These are phyloP conservation scores for Teleogryllus oceanicus DNA, from an alignment of 2,888 invertebrate species.

Conservation along the genomic window DNA sequence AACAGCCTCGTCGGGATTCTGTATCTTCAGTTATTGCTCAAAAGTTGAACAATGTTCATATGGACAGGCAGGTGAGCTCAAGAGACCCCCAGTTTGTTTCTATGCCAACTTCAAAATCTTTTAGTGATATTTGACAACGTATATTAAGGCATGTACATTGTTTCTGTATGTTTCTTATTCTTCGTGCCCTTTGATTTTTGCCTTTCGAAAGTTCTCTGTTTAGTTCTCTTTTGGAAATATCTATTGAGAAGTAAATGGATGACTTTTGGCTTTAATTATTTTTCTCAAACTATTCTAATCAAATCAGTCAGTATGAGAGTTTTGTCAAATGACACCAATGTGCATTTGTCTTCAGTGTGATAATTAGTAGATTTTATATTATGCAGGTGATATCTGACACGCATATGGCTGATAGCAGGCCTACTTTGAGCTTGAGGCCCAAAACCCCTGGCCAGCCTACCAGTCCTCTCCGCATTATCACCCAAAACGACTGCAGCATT, in stretches of 20 bases:
- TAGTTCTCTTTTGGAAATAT: too few species aligned
- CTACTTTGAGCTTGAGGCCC: constrained; percentile 2
- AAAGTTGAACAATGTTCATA: neutral
- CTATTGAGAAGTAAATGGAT: too few species aligned
- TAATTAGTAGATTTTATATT: neutral
- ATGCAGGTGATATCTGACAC: constrained; percentile 19
- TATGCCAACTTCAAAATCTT: too few species aligned
- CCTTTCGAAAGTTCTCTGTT: too few species aligned
- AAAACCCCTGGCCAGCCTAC: constrained; percentile 28
- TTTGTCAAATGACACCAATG: too few species aligned
- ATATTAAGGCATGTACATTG: too few species aligned
- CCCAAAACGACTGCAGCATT: constrained; percentile 37
- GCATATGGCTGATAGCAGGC: constrained; percentile 19
- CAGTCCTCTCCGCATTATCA: constrained; percentile 38
- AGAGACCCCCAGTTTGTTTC: neutral
- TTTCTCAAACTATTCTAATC: too few species aligned
- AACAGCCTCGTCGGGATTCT: constrained; percentile 37
- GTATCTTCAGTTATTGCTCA: constrained; percentile 25
- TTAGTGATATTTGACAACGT: too few species aligned
- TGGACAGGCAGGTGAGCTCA: neutral
- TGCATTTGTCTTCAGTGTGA: constrained; percentile 18
- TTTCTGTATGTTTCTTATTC: too few species aligned
- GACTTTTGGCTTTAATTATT: too few species aligned
- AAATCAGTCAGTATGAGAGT: too few species aligned
- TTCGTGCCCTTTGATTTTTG: too few species aligned